Conservation (phyloP, 2,113 vertebrate species). For the Onychorhynchus coronatus region DNA sequence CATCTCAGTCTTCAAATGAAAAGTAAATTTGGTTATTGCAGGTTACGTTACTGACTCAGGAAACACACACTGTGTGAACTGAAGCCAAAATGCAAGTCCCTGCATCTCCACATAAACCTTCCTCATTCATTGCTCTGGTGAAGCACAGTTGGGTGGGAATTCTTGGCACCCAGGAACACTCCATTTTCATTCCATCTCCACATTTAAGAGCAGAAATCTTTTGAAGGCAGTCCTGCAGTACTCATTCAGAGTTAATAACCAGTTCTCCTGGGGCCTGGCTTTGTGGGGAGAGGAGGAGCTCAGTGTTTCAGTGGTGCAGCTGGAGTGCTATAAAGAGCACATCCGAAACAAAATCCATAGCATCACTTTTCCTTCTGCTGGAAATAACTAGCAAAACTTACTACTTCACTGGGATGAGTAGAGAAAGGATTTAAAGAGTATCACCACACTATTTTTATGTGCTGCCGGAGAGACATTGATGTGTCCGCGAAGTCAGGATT, state of each 20-base stretch:
- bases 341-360: background rate
- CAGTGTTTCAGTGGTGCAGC: background rate
- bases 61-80: background rate
- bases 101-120: background rate
- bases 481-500: background rate
- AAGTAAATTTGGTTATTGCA: background rate
- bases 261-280: background rate
- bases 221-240: background rate
- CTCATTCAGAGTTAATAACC: background rate
- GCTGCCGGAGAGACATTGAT: background rate
- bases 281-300: background rate
- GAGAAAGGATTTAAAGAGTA: background rate
- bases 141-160: constrained; percentile 15
- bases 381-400: background rate
- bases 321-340: background rate
- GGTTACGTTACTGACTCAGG: background rate
- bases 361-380: background rate
- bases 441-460: background rate
- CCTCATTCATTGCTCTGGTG: background rate
- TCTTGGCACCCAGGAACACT: background rate
- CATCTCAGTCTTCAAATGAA: background rate
- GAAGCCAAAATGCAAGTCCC: background rate
- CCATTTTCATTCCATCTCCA: background rate
- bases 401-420: background rate
- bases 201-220: background rate